A percentile compares a stretch with the other conserved stretches of the same genome.
Evolutionary conservation across 2,888 invertebrate genomes (phyloP).

Genomic region (Hirtodrosophila alboralis): DNA sequence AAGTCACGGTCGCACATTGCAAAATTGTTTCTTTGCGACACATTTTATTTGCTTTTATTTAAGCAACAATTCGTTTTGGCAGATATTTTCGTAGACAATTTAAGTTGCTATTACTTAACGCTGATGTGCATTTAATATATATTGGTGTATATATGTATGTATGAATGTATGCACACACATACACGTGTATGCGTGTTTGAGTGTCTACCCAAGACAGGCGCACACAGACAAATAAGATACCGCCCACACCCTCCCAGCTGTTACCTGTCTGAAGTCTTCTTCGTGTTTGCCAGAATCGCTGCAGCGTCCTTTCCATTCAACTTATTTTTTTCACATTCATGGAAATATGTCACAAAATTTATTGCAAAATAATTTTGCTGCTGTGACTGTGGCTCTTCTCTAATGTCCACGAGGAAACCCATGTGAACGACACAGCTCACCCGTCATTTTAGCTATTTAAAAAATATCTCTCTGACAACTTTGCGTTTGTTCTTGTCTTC

Average conservation of each 20-base stretch:
- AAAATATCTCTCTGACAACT: constrained; percentile 28
- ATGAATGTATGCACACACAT: background rate
- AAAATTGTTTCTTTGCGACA: constrained; percentile 25
- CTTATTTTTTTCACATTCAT: constrained; percentile 57
- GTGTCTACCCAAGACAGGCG: constrained; percentile 16
- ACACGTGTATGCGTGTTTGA: constrained; percentile 9
- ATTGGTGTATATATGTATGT: constrained; percentile 22
- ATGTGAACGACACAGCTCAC: constrained; percentile 33
- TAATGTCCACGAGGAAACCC: constrained; percentile 45
- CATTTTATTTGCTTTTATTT: constrained; percentile 48
- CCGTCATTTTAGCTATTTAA: constrained; percentile 54
- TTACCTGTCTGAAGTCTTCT: constrained; percentile 67
- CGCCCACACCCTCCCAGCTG: constrained; percentile 54
- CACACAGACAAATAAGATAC: constrained; percentile 23
- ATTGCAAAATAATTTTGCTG: constrained; percentile 77
- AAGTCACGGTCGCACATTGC: constrained; percentile 62
- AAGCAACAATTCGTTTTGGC: constrained; percentile 40
- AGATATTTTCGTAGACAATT: constrained; percentile 63
- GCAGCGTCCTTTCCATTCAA: constrained; percentile 26
- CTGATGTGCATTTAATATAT: constrained; percentile 74
- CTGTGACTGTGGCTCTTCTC: constrained; percentile 28
- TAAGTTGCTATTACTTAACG: constrained; percentile 62
- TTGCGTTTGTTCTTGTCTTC: constrained; percentile 29
- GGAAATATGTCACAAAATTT: constrained; percentile 79
- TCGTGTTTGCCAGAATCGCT: constrained; percentile 32